Evolutionary conservation across 2,888 invertebrate genomes (phyloP).

Genomic region (Pristionchus japonicus): DNA sequence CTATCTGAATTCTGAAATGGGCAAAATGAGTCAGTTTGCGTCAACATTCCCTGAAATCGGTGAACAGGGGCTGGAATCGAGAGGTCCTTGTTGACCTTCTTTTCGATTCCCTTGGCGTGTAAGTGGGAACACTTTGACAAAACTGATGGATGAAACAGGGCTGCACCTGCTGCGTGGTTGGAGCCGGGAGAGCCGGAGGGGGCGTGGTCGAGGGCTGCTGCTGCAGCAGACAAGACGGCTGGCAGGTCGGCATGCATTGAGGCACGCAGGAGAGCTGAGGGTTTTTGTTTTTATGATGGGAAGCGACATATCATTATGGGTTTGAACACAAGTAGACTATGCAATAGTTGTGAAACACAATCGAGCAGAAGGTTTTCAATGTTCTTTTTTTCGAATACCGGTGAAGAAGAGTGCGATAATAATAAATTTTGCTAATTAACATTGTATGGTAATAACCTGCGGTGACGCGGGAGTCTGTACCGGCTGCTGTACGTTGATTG

Average conservation of each 20-base stretch:
- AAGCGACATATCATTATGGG: no score
- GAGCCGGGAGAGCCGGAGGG: neutral
- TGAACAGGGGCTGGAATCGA: no score
- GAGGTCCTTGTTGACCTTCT: neutral
- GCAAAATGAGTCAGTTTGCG: no score
- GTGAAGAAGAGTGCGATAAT: no score
- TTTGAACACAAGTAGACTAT: neutral
- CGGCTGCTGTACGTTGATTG: constrained; percentile 16
- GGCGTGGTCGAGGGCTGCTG: neutral
- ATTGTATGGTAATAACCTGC: neutral
- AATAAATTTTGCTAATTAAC: no score
- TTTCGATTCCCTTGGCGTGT: no score
- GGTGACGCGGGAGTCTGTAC: neutral
- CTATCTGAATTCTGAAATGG: no score
- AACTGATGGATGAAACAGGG: neutral
- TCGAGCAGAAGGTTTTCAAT: no score
- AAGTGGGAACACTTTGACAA: no score
- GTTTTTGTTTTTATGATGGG: neutral
- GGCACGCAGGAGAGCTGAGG: constrained; percentile 20
- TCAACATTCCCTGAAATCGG: no score
- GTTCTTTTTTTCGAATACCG: no score
- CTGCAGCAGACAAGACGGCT: neutral
- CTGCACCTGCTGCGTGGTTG: neutral
- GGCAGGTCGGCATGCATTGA: constrained; percentile 33
- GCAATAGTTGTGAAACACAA: neutral